Percentiles rank a stretch among this genome's conserved stretches.
Evolutionary conservation across 2,888 invertebrate species (phyloP).

Genomic region (Harmothoe impar): DNA sequence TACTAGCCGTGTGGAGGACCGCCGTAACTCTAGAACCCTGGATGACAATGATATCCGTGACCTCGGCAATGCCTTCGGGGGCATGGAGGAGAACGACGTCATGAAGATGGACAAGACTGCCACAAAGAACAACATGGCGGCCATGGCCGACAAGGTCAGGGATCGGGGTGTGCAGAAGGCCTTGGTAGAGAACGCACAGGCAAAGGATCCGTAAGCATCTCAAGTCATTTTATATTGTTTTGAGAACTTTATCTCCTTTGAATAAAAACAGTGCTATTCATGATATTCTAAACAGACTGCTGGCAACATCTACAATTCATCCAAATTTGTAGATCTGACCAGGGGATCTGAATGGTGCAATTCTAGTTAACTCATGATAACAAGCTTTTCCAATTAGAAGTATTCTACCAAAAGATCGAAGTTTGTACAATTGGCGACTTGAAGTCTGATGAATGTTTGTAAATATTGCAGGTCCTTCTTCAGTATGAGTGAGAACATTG

Average conservation of each 20-base stretch:
- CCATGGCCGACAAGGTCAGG: conserved; percentile 10
- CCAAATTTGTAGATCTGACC: too few species aligned
- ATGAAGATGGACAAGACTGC: not conserved
- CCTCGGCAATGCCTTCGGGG: not conserved
- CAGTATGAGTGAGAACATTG: not conserved
- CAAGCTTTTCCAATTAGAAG: too few species aligned
- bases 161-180: not conserved
- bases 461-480: not conserved
- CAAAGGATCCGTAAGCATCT: conserved; percentile 27
- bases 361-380: too few species aligned
- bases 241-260: not conserved
- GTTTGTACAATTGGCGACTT: too few species aligned
- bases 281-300: too few species aligned
- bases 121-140: conserved; percentile 24
- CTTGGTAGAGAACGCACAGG: not conserved
- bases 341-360: too few species aligned
- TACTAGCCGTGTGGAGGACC: not conserved
- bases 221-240: too few species aligned
- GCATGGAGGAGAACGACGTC: conserved; percentile 41
- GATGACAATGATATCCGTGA: conserved; percentile 46
- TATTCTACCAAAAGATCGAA: too few species aligned
- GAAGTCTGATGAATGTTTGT: too few species aligned
- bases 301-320: too few species aligned
- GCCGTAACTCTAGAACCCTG: not conserved
- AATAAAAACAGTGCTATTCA: too few species aligned